phyloP scores from a whole-genome alignment of 2,113 vertebrate species.

The Panthera uncia region DNA sequence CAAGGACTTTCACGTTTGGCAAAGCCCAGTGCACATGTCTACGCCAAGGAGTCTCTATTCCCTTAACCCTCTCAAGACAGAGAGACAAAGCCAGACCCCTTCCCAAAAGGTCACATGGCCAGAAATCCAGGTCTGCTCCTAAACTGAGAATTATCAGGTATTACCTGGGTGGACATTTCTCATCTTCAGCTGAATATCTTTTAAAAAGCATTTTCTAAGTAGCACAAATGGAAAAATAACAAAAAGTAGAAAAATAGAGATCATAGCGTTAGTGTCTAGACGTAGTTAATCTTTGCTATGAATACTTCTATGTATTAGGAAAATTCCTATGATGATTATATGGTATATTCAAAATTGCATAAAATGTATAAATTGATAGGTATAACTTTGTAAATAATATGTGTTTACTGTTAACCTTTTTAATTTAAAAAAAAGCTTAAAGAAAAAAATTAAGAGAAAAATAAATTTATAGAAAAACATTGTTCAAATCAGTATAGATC shows the following conservation, averaged over 20 bases:
- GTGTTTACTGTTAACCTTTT: neutral
- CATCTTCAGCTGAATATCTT: neutral
- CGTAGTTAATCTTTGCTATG: neutral
- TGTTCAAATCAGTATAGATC: neutral
- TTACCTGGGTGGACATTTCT: neutral
- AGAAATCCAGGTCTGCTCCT: neutral
- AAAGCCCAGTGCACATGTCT: accelerated
- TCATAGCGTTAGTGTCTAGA: neutral
- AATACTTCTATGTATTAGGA: neutral
- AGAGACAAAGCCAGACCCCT: neutral
- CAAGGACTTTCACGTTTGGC: accelerated
- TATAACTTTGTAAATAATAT: neutral
- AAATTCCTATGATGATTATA: neutral
- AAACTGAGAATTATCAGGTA: neutral
- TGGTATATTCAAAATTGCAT: neutral
- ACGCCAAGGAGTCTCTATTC: neutral
- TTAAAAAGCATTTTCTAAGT: neutral
- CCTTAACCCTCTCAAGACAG: too few relatives aligned
- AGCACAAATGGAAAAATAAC: neutral
- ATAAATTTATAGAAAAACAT: neutral
- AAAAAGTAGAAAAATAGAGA: neutral
- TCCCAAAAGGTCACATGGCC: too few relatives aligned
- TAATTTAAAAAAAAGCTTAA: neutral
- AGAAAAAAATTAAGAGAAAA: neutral
- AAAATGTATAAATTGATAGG: neutral